phyloP scores from a whole-genome alignment of 1,140 invertebrate genomes.

The Drosophila takahashii region DNA sequence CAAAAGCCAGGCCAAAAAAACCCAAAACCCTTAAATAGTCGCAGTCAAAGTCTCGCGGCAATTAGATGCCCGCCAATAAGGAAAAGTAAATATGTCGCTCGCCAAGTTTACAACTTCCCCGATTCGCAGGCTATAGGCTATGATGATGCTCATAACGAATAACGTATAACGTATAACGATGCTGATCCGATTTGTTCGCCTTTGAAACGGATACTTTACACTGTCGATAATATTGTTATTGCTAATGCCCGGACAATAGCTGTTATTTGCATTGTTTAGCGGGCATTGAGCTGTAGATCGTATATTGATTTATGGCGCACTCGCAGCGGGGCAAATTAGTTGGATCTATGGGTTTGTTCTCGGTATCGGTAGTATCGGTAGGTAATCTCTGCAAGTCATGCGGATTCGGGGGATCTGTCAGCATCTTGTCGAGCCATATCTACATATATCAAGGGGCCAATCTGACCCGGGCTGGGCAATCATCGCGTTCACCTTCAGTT shows the following conservation, averaged over 20 bases:
- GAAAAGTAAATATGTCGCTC: conserved; percentile 64
- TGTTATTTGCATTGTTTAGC: conserved; percentile 56
- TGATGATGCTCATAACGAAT: neutral
- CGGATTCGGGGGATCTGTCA: conserved; percentile 4
- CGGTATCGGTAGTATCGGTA: neutral
- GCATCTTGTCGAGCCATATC: conserved; percentile 10
- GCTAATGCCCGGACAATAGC: conserved; percentile 47
- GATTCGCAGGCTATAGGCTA: conserved; percentile 4
- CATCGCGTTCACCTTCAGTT: conserved; percentile 51
- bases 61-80: conserved; percentile 74
- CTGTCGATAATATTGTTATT: conserved; percentile 18
- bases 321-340: conserved; percentile 32
- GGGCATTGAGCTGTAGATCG: conserved; percentile 49
- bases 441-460: conserved; percentile 19
- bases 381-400: conserved; percentile 27
- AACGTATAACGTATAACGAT: neutral
- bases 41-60: conserved; percentile 57
- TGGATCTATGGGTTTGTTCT: conserved; percentile 13
- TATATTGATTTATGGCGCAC: conserved; percentile 51
- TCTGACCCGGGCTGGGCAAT: conserved; percentile 22
- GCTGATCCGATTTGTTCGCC: conserved; percentile 45
- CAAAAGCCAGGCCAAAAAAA: conserved; percentile 45
- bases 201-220: conserved; percentile 33
- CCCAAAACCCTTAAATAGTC: conserved; percentile 74
- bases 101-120: conserved; percentile 51